Percentiles rank a stretch among this genome's conserved stretches.
These are phyloP conservation scores for Alces alces DNA, from an alignment of 2,113 vertebrate species.

Conservation along the genomic window DNA sequence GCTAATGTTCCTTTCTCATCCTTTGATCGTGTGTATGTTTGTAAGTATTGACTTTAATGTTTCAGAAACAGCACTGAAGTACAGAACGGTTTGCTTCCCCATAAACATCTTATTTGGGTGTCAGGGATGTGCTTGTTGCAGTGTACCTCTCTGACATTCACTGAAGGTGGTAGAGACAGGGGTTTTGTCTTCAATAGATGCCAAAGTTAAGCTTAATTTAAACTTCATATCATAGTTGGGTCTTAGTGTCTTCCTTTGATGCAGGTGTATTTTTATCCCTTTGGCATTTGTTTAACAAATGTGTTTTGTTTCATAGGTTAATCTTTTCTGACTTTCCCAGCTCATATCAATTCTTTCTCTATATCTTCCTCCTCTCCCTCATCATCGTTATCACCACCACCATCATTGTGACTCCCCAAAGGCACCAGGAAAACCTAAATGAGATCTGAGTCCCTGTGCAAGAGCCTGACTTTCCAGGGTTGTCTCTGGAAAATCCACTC, in stretches of 20 bases:
- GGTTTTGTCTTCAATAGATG: neutral
- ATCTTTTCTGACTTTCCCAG: neutral
- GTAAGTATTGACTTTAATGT: neutral
- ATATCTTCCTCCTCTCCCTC: neutral
- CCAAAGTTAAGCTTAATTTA: neutral
- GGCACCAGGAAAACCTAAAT: neutral
- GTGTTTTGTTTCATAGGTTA: neutral
- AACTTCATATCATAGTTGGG: neutral
- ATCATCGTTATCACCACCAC: no score
- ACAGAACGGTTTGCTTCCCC: neutral
- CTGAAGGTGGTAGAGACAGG: neutral
- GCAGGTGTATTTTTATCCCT: neutral
- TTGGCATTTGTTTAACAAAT: neutral
- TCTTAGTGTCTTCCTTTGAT: neutral
- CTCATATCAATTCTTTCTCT: neutral
- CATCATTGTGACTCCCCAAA: neutral
- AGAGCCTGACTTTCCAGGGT: neutral
- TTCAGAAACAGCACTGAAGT: neutral
- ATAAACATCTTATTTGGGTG: neutral
- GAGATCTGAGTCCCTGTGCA: neutral
- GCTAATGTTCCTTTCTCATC: neutral
- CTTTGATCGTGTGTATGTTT: neutral
- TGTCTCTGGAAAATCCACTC: neutral
- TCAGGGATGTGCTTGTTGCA: neutral
- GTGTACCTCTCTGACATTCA: neutral